phyloP scores from a whole-genome alignment of 2,888 invertebrate species.

The Cephus rjabovi region DNA sequence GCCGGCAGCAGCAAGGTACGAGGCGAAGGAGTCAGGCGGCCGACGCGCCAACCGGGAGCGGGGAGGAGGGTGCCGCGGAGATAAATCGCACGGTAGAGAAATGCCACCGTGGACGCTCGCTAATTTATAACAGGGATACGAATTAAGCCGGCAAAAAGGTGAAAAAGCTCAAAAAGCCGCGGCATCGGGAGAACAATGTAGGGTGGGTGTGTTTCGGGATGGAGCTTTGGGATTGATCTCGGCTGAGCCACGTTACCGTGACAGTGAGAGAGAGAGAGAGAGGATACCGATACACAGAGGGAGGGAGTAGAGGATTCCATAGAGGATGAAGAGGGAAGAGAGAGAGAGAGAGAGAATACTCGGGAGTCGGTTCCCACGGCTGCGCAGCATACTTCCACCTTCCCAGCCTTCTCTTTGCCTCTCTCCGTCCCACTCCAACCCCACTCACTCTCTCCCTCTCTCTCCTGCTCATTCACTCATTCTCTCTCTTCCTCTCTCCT shows the following conservation, averaged over 20 bases:
- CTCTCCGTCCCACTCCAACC: conserved; percentile 12
- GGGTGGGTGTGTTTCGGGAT: conserved; percentile 45
- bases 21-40: no score
- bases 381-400: conserved; percentile 59
- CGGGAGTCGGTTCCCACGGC: conserved; percentile 63
- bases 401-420: conserved; percentile 31
- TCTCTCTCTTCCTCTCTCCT: conserved; percentile 6
- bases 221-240: conserved; percentile 9
- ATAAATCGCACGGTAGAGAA: conserved; percentile 54
- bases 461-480: background rate
- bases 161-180: conserved; percentile 51
- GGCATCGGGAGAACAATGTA: conserved; percentile 56
- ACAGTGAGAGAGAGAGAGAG: conserved; percentile 16
- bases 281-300: conserved; percentile 10
- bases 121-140: conserved; percentile 63
- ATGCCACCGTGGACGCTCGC: conserved; percentile 64
- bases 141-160: conserved; percentile 61
- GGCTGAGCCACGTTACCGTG: background rate
- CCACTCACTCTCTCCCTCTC: conserved; percentile 15
- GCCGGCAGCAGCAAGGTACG: no score
- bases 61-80: conserved; percentile 11
- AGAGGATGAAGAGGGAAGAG: conserved; percentile 34
- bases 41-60: background rate
- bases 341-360: conserved; percentile 35
- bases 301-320: conserved; percentile 4